Evolutionary conservation across 2,113 vertebrate species (phyloP).

Genomic region (Globicephala melas): DNA sequence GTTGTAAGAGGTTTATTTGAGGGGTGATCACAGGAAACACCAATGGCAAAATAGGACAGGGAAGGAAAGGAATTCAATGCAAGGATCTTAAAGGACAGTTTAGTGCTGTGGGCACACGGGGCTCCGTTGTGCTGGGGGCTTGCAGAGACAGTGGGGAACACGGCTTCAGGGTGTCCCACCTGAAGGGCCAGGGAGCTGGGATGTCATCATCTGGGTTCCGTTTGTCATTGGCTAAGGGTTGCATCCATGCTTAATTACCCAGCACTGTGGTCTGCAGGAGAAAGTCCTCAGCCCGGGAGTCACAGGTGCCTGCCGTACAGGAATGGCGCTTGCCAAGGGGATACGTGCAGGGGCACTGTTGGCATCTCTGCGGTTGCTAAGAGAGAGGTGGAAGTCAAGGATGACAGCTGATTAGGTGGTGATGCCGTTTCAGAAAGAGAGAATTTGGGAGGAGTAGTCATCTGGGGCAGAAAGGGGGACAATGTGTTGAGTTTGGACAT

Average conservation of each 20-base stretch:
- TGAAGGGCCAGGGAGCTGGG: not conserved
- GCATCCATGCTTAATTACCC: fast-evolving
- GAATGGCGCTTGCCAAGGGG: not conserved
- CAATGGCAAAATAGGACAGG: not conserved
- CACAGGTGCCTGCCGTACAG: fast-evolving
- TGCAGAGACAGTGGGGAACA: not conserved
- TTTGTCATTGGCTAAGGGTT: not conserved
- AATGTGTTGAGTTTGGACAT: not conserved
- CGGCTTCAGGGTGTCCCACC: not conserved
- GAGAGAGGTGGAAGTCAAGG: not conserved
- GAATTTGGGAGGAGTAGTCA: not conserved
- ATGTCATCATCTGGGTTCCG: not conserved
- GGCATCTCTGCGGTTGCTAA: fast-evolving
- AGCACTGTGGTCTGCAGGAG: not conserved
- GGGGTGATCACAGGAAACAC: not conserved
- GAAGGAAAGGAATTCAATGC: not conserved
- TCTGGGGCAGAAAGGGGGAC: not conserved
- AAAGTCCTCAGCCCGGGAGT: not conserved
- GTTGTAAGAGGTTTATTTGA: not conserved
- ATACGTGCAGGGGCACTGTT: not conserved
- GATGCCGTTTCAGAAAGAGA: not conserved
- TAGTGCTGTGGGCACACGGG: too few relatives aligned
- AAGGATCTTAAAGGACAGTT: not conserved
- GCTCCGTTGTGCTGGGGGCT: not conserved
- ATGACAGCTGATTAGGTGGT: not conserved